These are phyloP conservation scores for Lepisosteus osseus DNA, from an alignment of 2,113 vertebrate genomes.

Conservation along the genomic window DNA sequence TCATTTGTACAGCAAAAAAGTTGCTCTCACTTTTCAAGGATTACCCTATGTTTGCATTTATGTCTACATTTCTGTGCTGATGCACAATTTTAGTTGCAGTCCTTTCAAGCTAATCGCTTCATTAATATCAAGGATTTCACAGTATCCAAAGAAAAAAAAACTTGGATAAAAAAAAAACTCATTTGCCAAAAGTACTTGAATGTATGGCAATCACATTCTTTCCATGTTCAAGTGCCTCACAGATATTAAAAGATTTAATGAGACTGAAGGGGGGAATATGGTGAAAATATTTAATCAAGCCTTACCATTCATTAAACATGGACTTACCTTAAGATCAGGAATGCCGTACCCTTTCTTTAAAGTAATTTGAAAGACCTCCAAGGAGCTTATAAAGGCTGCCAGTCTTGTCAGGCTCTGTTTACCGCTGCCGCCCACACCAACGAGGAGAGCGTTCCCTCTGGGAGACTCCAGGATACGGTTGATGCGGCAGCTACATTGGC, in stretches of 20 bases:
- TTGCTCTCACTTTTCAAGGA: too few relatives aligned
- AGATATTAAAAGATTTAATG: constrained; percentile 12
- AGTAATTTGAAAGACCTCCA: constrained; percentile 94
- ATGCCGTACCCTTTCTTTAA: constrained; percentile 83
- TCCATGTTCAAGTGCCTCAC: background rate
- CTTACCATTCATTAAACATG: background rate
- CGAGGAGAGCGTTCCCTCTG: constrained; percentile 81
- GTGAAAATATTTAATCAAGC: constrained; percentile 10
- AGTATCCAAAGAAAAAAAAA: too few relatives aligned
- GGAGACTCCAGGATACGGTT: constrained; percentile 88
- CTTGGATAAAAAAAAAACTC: background rate
- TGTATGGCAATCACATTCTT: background rate
- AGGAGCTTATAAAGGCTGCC: constrained; percentile 86
- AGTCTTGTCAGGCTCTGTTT: constrained; percentile 95
- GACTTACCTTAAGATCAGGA: constrained; percentile 83
- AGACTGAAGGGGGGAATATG: constrained; percentile 4
- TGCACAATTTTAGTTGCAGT: background rate
- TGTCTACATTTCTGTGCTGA: too few relatives aligned
- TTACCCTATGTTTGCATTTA: too few relatives aligned
- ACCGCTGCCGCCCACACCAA: constrained; percentile 89
- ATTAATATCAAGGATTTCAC: background rate
- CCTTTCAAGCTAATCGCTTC: background rate
- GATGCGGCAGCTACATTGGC: constrained; percentile 78
- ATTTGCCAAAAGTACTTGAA: background rate
- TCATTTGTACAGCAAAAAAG: too few relatives aligned